Evolutionary conservation across 2,797 vertebrate genomes (phyloP).

Genomic region (Epinephelus awoara): DNA sequence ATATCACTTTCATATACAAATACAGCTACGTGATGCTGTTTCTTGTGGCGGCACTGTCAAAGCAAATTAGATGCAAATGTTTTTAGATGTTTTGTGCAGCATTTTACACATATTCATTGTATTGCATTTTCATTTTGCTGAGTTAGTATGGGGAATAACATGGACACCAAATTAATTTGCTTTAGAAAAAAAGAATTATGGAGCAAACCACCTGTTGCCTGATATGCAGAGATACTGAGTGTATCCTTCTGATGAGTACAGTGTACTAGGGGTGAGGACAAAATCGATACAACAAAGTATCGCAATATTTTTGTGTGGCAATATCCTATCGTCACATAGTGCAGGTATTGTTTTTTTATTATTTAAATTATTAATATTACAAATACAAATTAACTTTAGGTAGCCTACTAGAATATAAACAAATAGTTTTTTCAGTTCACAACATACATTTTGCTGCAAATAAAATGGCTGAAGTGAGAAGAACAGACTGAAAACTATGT

Average conservation of each 20-base stretch:
- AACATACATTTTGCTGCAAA: too few species aligned
- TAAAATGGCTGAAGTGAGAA: too few species aligned
- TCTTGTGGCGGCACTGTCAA: not conserved
- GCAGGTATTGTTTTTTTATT: too few species aligned
- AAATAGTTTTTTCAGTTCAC: too few species aligned
- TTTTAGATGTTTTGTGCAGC: not conserved
- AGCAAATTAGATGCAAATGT: not conserved
- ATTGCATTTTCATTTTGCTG: not conserved
- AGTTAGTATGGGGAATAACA: not conserved
- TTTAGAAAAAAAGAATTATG: slow-evolving; percentile 15
- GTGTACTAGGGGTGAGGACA: too few species aligned
- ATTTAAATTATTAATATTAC: too few species aligned
- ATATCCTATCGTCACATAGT: too few species aligned
- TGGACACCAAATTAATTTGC: not conserved
- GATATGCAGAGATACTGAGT: slow-evolving; percentile 17
- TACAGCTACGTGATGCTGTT: not conserved
- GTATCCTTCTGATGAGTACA: not conserved
- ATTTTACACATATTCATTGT: not conserved
- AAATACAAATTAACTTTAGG: too few species aligned
- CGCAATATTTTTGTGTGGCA: too few species aligned
- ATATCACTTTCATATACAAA: not conserved
- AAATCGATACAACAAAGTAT: too few species aligned
- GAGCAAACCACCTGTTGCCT: slow-evolving; percentile 41
- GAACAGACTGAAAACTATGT: too few species aligned
- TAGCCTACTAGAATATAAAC: too few species aligned